phyloP scores from a whole-genome alignment of 1,140 invertebrate genomes.

The Orius insidiosus region DNA sequence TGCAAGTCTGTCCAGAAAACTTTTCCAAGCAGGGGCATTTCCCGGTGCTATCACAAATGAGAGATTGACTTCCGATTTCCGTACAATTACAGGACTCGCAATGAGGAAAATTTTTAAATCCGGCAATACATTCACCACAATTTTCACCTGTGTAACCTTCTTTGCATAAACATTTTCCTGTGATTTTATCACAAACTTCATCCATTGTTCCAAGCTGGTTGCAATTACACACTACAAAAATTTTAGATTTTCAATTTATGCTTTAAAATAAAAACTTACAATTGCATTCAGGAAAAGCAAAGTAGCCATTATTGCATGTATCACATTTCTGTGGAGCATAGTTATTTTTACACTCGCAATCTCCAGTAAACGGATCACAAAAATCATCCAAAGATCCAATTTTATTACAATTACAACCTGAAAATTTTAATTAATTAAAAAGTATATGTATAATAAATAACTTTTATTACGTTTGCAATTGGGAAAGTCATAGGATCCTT shows the following conservation, averaged over 20 bases:
- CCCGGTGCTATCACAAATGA: conserved; percentile 66
- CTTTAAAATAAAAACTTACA: conserved; percentile 72
- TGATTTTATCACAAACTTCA: conserved; percentile 71
- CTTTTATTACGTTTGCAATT: conserved; percentile 61
- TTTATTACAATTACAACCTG: conserved; percentile 76
- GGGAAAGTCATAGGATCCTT: conserved; percentile 81
- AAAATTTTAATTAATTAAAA: conserved; percentile 22
- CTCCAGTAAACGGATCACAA: conserved; percentile 69
- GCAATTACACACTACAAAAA: conserved; percentile 79
- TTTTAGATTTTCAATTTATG: conserved; percentile 47
- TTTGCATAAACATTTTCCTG: conserved; percentile 78
- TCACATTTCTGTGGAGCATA: conserved; percentile 75
- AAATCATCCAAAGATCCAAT: conserved; percentile 51
- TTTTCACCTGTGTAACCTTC: conserved; percentile 72
- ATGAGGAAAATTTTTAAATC: conserved; percentile 74
- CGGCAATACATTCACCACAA: conserved; percentile 77
- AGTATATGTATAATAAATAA: conserved; percentile 1
- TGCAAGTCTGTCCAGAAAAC: conserved; percentile 80
- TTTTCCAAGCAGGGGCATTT: conserved; percentile 83
- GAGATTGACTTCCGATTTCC: conserved; percentile 52
- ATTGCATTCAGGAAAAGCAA: conserved; percentile 66
- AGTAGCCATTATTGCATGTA: conserved; percentile 81
- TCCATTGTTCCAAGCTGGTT: conserved; percentile 69
- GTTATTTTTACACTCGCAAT: conserved; percentile 79
- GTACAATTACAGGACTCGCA: conserved; percentile 81